Base-by-base conservation (phyloP, 2,888 invertebrate species). In the Drosophila atroscutellata region DNA sequence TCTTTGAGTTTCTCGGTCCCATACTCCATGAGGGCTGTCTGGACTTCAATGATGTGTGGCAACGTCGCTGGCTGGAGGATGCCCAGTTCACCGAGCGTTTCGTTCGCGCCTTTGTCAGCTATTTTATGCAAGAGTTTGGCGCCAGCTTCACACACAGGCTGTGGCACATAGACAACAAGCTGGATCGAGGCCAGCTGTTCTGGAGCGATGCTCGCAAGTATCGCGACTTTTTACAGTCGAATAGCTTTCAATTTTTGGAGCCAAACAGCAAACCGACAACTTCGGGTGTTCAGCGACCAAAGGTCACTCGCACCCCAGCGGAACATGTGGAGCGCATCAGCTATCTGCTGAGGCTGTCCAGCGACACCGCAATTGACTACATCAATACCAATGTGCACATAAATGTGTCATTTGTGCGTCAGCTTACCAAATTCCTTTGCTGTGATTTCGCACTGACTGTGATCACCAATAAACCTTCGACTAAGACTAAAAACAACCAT, bases 371-470 rank as follows among this genome's bases (percentile, higher is more conserved):
- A 60, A 92, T 92, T 57, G 92, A 92, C 59, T 92, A 92, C 66
- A 92, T 92, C 11, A 91, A 84, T 63, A 92, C 92, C 20, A 92
- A 92, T 86, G 92, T 92, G 77, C 73, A 86, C 81, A 91, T 91
- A 65, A 91, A 90, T 69, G 82, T 72, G 50, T 80, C 77, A 63
- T 92, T 92, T 74, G 86, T 92, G 67, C 81, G 90, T 56, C 86
- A 88, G 42, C 78, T 92, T 57, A 91, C 92, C 49, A 90, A 89
- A 84, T 92, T 89, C 63, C 88, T 92, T 56, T 92, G 92, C 84
- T 92, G 92, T 87, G 92, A 92, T 85, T 92, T 89, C 68, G 90
- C 91, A 30, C 58, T 86, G 11, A 90, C 81, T 77, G 85, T 83
- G 80, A 90, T 77, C 72, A 76, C 36, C 49, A 76, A 69, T 24